Evolutionary conservation across 2,888 invertebrate species (phyloP).

Genomic region (Synergus itoensis): DNA sequence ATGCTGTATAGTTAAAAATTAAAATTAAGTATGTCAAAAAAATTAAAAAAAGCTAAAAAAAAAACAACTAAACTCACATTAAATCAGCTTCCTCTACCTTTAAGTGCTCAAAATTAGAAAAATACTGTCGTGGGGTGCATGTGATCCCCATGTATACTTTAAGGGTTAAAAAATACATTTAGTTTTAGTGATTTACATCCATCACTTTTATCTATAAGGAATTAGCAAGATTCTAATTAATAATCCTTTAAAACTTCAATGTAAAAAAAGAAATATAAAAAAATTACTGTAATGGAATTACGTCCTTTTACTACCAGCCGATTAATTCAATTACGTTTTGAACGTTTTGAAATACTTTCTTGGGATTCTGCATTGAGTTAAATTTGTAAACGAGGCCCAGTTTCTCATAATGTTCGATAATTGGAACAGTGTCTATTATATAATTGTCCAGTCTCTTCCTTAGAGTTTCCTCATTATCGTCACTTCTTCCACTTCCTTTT

Average conservation of each 20-base stretch:
- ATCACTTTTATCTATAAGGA: not conserved
- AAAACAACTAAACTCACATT: too few species aligned
- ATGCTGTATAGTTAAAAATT: too few species aligned
- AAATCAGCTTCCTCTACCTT: too few species aligned
- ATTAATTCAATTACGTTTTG: constrained; percentile 79
- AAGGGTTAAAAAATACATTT: not conserved
- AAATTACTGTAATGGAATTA: constrained; percentile 44
- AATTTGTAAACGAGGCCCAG: constrained; percentile 86
- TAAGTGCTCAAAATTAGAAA: too few species aligned
- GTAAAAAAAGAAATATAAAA: constrained; percentile 36
- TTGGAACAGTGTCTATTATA: constrained; percentile 91
- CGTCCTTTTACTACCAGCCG: constrained; percentile 70
- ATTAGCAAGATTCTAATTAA: not conserved
- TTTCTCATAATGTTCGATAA: constrained; percentile 89
- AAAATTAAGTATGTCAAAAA: too few species aligned
- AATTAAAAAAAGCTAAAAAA: too few species aligned
- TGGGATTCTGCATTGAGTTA: constrained; percentile 84
- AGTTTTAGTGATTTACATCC: not conserved
- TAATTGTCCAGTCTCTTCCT: constrained; percentile 93
- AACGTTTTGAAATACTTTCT: constrained; percentile 84
- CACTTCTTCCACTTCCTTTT: constrained; percentile 93
- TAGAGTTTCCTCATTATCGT: constrained; percentile 95
- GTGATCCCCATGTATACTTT: too few species aligned
- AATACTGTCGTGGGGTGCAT: too few species aligned
- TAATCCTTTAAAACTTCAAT: not conserved